phyloP scores from a whole-genome alignment of 1,140 invertebrate genomes.

The Scylla paramamosain region DNA sequence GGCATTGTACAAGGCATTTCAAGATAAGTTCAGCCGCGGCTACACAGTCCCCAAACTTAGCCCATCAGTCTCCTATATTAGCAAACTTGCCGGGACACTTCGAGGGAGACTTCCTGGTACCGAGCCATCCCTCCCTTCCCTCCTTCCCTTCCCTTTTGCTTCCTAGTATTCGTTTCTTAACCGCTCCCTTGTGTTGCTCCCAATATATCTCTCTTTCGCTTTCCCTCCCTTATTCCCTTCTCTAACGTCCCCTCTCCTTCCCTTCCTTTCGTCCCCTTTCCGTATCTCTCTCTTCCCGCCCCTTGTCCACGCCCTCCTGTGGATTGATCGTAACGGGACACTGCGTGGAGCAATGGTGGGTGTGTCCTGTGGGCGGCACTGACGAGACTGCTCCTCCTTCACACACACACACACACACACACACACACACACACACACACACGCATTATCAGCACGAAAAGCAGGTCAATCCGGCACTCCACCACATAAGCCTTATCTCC shows the following conservation, averaged over 20 bases:
- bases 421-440: not conserved
- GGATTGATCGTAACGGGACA: too few relatives aligned
- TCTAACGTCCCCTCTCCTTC: not conserved
- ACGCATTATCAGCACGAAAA: not conserved
- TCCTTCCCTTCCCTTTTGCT: not conserved
- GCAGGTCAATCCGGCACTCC: not conserved
- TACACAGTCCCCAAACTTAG: not conserved
- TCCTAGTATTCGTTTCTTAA: too few relatives aligned
- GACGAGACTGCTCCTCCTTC: not conserved
- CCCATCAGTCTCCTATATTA: not conserved
- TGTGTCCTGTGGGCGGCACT: too few relatives aligned
- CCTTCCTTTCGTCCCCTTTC: not conserved
- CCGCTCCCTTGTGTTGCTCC: too few relatives aligned
- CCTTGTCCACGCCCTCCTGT: not conserved
- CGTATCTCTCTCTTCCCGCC: not conserved
- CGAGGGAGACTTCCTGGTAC: not conserved
- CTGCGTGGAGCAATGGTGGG: too few relatives aligned
- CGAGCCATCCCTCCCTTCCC: too few relatives aligned
- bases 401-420: not conserved
- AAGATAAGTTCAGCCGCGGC: not conserved
- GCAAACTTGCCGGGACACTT: not conserved
- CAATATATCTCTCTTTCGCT: not conserved
- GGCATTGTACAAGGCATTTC: constrained; percentile 2
- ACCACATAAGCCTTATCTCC: not conserved
- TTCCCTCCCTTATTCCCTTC: not conserved